phyloP scores from a whole-genome alignment of 2,888 invertebrate genomes.

The Mimumesa dahlbomi region DNA sequence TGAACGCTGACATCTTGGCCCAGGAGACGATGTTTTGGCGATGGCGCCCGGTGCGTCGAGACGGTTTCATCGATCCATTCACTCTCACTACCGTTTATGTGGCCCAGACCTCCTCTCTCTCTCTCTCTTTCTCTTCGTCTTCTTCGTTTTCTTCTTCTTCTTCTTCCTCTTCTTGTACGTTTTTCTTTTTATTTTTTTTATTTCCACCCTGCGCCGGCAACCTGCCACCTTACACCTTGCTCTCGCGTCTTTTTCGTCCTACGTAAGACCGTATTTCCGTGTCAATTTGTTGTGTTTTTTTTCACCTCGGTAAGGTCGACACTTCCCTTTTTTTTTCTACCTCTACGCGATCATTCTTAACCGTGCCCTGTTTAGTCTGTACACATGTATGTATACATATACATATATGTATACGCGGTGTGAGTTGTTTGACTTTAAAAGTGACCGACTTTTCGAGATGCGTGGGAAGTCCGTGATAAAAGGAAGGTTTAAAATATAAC shows the following conservation, averaged over 20 bases:
- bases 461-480: no score
- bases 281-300: no score
- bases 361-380: no score
- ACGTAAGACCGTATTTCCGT: neutral
- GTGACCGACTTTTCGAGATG: no score
- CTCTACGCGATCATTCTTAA: no score
- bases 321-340: no score
- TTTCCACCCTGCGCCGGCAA: constrained; percentile 11
- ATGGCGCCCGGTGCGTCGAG: constrained; percentile 52
- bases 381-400: no score
- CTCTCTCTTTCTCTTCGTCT: constrained; percentile 22
- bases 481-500: no score
- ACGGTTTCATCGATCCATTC: constrained; percentile 66
- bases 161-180: constrained; percentile 9
- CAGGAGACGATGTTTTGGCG: constrained; percentile 49
- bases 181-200: no score
- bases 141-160: constrained; percentile 8
- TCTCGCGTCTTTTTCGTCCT: neutral
- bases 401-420: no score
- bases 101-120: constrained; percentile 40
- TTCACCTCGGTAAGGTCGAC: no score
- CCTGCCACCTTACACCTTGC: constrained; percentile 35
- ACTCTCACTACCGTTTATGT: constrained; percentile 63
- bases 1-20: constrained; percentile 48
- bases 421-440: no score